Evolutionary conservation across 2,797 vertebrate genomes (phyloP).

Genomic region (Semaprochilodus insignis): DNA sequence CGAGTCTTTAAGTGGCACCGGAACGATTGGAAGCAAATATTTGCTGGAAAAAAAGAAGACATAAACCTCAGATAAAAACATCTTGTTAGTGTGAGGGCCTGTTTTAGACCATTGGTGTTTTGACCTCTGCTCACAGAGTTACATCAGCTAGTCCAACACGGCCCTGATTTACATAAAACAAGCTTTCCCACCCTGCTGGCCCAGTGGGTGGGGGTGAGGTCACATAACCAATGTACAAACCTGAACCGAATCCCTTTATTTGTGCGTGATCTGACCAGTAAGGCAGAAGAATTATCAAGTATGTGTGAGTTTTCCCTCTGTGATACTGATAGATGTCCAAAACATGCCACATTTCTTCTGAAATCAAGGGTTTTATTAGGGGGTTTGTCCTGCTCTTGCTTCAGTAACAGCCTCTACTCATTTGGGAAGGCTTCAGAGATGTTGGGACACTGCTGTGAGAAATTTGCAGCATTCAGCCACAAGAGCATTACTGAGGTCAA

Average conservation of each 20-base stretch:
- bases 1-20: not conserved
- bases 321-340: too few species aligned
- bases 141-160: not conserved
- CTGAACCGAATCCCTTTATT: too few species aligned
- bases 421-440: too few species aligned
- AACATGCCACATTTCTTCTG: too few species aligned
- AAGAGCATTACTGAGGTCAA: not conserved
- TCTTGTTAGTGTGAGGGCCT: slow-evolving; percentile 15
- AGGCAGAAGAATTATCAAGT: not conserved
- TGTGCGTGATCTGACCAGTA: not conserved
- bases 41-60: slow-evolving; percentile 20
- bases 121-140: not conserved
- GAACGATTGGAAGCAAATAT: slow-evolving; percentile 33
- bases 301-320: too few species aligned
- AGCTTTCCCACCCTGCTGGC: not conserved
- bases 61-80: slow-evolving; percentile 7
- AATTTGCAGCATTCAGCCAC: not conserved
- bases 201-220: not conserved
- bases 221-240: not conserved
- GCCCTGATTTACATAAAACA: not conserved
- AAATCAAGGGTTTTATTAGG: too few species aligned
- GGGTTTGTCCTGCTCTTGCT: too few species aligned
- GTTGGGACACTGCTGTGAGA: not conserved
- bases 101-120: not conserved
- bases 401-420: too few species aligned